Conservation (phyloP, 2,797 vertebrate genomes). For the Lepilemur ruficaudatus region DNA sequence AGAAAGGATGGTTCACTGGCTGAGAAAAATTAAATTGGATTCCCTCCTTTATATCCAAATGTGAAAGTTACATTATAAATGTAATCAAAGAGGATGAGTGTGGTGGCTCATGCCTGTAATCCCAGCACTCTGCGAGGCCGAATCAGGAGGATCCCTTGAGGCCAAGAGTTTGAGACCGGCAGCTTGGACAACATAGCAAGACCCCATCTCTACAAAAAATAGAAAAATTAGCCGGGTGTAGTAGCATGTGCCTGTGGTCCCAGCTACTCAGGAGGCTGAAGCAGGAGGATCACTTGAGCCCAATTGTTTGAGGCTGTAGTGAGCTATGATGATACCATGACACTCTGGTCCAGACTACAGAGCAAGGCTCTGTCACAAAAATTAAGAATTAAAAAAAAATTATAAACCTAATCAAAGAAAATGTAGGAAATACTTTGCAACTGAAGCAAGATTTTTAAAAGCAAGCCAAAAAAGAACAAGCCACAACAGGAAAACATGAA, state of each 20-base stretch:
- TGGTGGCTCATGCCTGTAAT: background rate
- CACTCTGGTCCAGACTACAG: background rate
- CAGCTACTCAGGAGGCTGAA: background rate
- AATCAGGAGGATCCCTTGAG: background rate
- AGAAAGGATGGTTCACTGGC: background rate
- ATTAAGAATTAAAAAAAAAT: too few species aligned
- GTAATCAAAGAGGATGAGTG: background rate
- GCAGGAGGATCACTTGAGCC: background rate
- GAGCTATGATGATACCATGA: background rate
- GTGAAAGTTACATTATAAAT: conserved; percentile 21
- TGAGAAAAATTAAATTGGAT: conserved; percentile 19
- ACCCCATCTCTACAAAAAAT: background rate
- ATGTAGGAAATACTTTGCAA: background rate
- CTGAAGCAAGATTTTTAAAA: background rate
- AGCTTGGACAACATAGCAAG: background rate
- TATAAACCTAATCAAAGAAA: background rate
- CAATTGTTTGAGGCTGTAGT: background rate
- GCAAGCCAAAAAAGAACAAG: background rate
- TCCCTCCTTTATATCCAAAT: background rate
- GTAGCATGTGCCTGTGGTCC: background rate
- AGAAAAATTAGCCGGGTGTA: background rate
- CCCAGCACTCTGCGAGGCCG: background rate
- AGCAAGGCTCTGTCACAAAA: background rate
- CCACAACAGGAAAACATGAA: background rate
- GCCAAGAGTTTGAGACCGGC: background rate